Percentiles rank a stretch among this genome's conserved stretches.
Conservation (phyloP, 1,140 invertebrate species). For the Trichogramma pretiosum region DNA sequence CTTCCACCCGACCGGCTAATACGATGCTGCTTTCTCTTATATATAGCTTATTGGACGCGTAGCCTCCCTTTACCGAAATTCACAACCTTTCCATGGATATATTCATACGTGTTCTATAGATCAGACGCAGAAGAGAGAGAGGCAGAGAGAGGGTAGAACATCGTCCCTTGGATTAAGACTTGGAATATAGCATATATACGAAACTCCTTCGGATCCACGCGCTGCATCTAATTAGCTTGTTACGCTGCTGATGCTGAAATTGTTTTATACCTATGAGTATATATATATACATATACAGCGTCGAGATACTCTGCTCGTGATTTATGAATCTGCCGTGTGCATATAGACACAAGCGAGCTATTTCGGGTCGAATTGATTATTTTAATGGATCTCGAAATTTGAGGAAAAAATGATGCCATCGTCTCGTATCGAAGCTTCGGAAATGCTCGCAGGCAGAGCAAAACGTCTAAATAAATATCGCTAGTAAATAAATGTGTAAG, state of each 20-base stretch:
- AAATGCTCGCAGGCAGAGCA: too few relatives aligned
- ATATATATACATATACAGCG: too few relatives aligned
- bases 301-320: too few relatives aligned
- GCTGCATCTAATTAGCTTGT: conserved; percentile 19
- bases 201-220: conserved; percentile 10
- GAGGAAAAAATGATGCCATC: neutral
- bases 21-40: conserved; percentile 9
- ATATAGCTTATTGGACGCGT: conserved; percentile 38
- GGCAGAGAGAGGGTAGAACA: neutral
- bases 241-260: too few relatives aligned
- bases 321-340: too few relatives aligned
- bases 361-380: too few relatives aligned
- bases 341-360: too few relatives aligned
- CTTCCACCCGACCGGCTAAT: conserved; percentile 33
- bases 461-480: too few relatives aligned
- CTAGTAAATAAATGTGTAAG: too few relatives aligned
- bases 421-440: too few relatives aligned
- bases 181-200: neutral
- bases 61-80: conserved; percentile 35
- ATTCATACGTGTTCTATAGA: conserved; percentile 35
- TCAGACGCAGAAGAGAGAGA: neutral
- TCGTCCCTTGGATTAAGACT: neutral
- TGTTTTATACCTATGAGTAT: conserved; percentile 2
- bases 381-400: too few relatives aligned
- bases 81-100: conserved; percentile 33